phyloP scores from a whole-genome alignment of 1,140 invertebrate species.

The Pteromalus puparum region DNA sequence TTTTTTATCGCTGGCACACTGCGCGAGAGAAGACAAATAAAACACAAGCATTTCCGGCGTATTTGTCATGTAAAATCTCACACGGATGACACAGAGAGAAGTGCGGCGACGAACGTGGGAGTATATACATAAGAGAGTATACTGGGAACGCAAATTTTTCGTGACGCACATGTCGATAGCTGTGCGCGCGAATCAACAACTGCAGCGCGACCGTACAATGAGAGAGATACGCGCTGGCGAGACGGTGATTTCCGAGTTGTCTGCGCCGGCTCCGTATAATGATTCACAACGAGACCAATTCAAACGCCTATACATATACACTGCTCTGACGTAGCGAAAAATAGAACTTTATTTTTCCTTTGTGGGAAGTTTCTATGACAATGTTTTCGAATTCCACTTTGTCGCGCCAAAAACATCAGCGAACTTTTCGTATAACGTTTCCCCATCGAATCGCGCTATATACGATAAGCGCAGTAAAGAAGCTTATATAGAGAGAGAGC shows the following conservation, averaged over 20 bases:
- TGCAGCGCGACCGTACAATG: neutral
- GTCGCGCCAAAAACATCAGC: too few relatives aligned
- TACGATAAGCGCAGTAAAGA: too few relatives aligned
- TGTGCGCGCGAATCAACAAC: neutral
- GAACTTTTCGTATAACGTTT: too few relatives aligned
- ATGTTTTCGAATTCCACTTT: too few relatives aligned
- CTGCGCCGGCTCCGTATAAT: neutral
- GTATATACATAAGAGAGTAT: neutral
- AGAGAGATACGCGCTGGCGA: constrained; percentile 26
- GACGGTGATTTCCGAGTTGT: constrained; percentile 26
- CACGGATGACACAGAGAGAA: neutral
- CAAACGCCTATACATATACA: neutral
- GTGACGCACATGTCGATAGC: constrained; percentile 31
- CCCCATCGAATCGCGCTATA: too few relatives aligned
- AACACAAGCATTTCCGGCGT: too few relatives aligned
- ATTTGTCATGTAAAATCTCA: too few relatives aligned
- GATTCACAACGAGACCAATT: constrained; percentile 30
- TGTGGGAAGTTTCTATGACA: too few relatives aligned
- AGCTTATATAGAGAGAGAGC: too few relatives aligned
- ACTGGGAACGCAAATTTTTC: constrained; percentile 19
- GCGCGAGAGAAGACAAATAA: too few relatives aligned
- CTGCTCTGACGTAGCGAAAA: neutral
- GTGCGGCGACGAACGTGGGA: neutral
- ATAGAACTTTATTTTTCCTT: neutral
- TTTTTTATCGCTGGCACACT: too few relatives aligned